phyloP scores from a whole-genome alignment of 2,113 vertebrate species.

The Tragulus kanchil region DNA sequence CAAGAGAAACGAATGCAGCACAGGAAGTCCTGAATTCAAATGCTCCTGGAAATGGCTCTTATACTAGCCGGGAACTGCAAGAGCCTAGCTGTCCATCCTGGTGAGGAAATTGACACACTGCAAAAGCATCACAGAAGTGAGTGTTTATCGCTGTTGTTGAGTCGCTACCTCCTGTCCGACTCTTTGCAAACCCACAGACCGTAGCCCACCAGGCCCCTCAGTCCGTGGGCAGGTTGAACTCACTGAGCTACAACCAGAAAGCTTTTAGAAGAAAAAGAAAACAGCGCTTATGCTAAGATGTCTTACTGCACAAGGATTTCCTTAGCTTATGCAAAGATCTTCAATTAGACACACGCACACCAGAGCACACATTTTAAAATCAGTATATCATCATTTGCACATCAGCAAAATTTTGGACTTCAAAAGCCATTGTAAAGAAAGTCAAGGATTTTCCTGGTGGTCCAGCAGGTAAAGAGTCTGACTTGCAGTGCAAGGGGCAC shows the following conservation, averaged over 20 bases:
- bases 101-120: background rate
- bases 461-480: no score
- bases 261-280: background rate
- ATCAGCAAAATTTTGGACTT: no score
- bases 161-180: background rate
- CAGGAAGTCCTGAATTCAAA: no score
- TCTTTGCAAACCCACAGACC: background rate
- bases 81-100: no score
- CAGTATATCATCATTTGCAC: no score
- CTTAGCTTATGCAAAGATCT: background rate
- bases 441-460: no score
- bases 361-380: background rate
- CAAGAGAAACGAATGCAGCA: background rate
- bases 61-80: background rate
- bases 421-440: background rate
- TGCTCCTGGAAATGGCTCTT: background rate
- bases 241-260: background rate
- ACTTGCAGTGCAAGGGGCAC: no score
- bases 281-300: background rate
- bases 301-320: background rate
- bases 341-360: background rate
- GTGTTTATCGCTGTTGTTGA: background rate
- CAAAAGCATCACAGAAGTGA: fast-evolving
- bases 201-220: background rate
- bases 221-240: background rate